Percentiles rank a stretch among this genome's conserved stretches.
phyloP scores from a whole-genome alignment of 2,888 invertebrate genomes.

The Pseudococcus longispinus region DNA sequence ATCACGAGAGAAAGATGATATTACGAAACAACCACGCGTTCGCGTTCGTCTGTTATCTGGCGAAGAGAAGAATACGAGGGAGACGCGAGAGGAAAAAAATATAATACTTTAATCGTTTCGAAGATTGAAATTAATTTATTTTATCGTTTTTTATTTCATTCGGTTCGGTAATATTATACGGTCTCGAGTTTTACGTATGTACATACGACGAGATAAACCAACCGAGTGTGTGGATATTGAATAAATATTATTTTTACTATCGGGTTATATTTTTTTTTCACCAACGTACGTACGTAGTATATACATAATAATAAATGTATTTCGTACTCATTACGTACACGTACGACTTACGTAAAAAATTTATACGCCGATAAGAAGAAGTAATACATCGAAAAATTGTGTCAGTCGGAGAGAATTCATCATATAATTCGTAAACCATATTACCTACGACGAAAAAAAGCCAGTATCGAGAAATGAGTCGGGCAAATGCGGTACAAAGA shows the following conservation, averaged over 20 bases:
- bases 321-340: neutral
- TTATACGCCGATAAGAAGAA: neutral
- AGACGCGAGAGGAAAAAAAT: neutral
- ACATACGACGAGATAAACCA: conserved; percentile 15
- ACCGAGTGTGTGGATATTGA: neutral
- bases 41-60: neutral
- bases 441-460: neutral
- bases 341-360: neutral
- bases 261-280: neutral
- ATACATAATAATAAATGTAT: neutral
- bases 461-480: neutral
- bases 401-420: neutral
- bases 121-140: conserved; percentile 22
- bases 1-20: neutral
- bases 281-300: neutral
- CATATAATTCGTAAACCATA: neutral
- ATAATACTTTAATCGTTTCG: neutral
- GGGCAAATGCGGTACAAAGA: neutral
- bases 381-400: neutral
- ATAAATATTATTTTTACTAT: conserved; percentile 6
- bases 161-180: neutral
- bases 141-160: conserved; percentile 26
- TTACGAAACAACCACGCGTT: neutral
- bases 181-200: neutral
- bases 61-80: neutral